Evolutionary conservation across 30 jellyfish, hydroid and myxozoan genomes (phyloP), one percentile per base, ranked within the genome.

Genomic region (Cassiopea andromeda): DNA sequence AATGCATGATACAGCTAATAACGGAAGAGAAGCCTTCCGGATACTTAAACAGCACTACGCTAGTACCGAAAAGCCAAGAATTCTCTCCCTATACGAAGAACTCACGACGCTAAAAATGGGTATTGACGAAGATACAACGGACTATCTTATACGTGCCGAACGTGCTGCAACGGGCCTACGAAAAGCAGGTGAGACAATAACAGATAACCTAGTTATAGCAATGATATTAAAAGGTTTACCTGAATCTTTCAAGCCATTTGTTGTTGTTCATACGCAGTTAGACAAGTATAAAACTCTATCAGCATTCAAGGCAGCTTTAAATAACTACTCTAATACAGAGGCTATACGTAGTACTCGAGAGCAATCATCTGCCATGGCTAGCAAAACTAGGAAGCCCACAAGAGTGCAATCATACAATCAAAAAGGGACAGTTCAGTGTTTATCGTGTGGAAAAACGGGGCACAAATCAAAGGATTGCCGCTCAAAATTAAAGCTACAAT

Each of bases 191-290:
- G 84, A 75, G 48, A 75, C 16, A 12, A 75, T 75, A 7, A 27
- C 38, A 27, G 38, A 27, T 27, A 27, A 43, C 69, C 43, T 75
- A 75, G 70, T 75, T 19, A 75, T 75, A 49, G 78, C 77, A 15
- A 69, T 49, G 60, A 67, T 48, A 44, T 57, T 83, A 8, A 67
- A 85, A 45, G 87, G 54, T 72, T 50, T 59, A 69, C 87, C 81
- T 14, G 87, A 8, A 44, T 87, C 86, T 38, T 90, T 71, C 88
- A 90, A 83, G 60, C 81, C 91, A 17, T 90, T 90, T 83, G 82
- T 90, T 2, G 97, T 87, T 69, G 85, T 76, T 6, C 94, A 87
- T 78, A 87, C 90, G 38, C 94, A 87, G 54, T 81, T 77, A 16
- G 94, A 87, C 66, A 87, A 86, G 81, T 66, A 48, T 48, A 87